Percentiles rank a stretch among this genome's conserved stretches.
These are phyloP conservation scores for Reticulitermes speratus DNA, from an alignment of 1,140 invertebrate genomes.

Conservation along the genomic window DNA sequence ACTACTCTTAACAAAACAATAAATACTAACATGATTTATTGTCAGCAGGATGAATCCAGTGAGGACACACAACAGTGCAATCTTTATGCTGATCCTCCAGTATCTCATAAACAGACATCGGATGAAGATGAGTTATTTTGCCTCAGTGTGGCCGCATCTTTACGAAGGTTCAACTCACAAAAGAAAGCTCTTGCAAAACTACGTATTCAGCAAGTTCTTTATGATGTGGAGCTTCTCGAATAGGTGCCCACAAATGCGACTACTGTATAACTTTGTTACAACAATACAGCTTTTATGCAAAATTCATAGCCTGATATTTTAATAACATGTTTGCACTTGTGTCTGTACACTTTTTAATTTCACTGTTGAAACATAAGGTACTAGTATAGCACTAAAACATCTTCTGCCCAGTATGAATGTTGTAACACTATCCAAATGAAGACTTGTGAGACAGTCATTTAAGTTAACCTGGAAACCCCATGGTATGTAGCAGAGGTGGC, in stretches of 20 bases:
- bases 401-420: no score
- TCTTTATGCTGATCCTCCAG: not conserved
- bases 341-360: no score
- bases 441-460: no score
- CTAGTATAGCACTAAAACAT: no score
- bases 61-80: not conserved
- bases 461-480: no score
- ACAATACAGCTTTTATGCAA: not conserved
- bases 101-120: not conserved
- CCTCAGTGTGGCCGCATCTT: constrained; percentile 19
- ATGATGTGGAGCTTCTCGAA: not conserved
- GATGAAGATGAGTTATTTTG: constrained; percentile 27
- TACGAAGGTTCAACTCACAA: constrained; percentile 13
- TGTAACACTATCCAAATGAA: no score
- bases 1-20: no score
- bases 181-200: constrained; percentile 21
- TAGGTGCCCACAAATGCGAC: not conserved
- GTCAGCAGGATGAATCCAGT: not conserved
- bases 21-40: not conserved
- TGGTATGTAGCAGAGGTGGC: no score
- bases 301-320: not conserved
- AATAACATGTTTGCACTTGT: no score
- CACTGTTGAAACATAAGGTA: no score
- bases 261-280: not conserved
- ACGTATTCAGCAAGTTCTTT: constrained; percentile 21